Evolutionary conservation across 2,888 invertebrate species (phyloP).

Genomic region (Acronicta alni): DNA sequence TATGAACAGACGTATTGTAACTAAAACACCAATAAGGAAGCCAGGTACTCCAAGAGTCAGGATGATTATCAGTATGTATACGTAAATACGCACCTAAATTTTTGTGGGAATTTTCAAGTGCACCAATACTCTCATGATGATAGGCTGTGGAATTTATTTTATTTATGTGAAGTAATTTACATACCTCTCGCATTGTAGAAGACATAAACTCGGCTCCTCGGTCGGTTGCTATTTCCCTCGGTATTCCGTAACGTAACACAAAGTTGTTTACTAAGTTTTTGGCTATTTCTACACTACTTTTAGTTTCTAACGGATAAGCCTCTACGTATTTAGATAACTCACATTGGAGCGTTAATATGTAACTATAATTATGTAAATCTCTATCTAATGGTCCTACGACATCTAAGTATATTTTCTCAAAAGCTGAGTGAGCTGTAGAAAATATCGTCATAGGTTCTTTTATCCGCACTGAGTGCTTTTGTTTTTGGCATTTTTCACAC

Average conservation of each 20-base stretch:
- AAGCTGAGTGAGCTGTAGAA: neutral
- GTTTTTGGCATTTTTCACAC: too few species aligned
- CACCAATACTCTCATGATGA: neutral
- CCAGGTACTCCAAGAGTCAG: too few species aligned
- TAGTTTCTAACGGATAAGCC: neutral
- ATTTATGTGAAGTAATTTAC: too few species aligned
- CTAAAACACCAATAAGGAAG: too few species aligned
- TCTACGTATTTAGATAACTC: neutral
- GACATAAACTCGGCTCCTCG: too few species aligned
- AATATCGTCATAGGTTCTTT: neutral
- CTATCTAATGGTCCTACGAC: neutral
- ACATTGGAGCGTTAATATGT: neutral
- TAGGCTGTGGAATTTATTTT: neutral
- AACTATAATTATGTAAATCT: neutral
- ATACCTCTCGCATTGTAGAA: too few species aligned
- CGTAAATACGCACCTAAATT: neutral
- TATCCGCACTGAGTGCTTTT: neutral
- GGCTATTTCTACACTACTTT: too few species aligned
- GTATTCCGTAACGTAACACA: too few species aligned
- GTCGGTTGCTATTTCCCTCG: too few species aligned
- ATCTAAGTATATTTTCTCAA: neutral
- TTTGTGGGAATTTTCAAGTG: constrained; percentile 2
- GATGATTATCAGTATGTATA: too few species aligned
- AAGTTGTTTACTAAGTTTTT: too few species aligned
- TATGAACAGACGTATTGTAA: too few species aligned